phyloP scores from a whole-genome alignment of 2,888 invertebrate genomes.

The Xanthorhoe spadicearia region DNA sequence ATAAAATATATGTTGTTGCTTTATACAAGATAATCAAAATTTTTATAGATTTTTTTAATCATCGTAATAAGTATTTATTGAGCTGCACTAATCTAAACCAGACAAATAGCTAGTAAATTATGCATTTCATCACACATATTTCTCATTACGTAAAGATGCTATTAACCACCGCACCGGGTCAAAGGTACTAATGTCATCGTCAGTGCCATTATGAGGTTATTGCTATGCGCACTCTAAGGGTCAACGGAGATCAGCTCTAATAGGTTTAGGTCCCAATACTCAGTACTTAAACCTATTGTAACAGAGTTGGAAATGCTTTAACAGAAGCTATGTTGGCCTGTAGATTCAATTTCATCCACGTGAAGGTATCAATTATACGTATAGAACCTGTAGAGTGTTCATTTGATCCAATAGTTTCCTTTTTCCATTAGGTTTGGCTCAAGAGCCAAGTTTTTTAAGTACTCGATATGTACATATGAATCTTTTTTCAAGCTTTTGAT shows the following conservation, averaged over 20 bases:
- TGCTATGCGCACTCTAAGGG: neutral
- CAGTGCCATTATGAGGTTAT: neutral
- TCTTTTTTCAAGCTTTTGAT: too few relatives aligned
- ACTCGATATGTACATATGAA: neutral
- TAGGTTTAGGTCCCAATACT: too few relatives aligned
- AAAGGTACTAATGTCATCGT: neutral
- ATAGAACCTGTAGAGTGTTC: slow-evolving; percentile 25
- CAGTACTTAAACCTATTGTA: neutral
- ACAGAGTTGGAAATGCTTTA: neutral
- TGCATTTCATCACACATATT: neutral
- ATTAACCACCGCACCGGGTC: too few relatives aligned
- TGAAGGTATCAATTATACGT: slow-evolving; percentile 4
- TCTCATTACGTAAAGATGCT: neutral
- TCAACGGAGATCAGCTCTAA: neutral
- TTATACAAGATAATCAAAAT: too few relatives aligned
- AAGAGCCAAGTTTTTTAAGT: slow-evolving; percentile 12
- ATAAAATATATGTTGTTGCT: too few relatives aligned
- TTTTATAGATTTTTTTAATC: too few relatives aligned
- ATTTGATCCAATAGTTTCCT: slow-evolving; percentile 13
- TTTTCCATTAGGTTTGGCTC: slow-evolving; percentile 16
- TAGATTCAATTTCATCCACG: neutral
- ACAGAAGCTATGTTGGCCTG: neutral
- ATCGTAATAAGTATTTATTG: too few relatives aligned
- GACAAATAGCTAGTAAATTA: neutral
- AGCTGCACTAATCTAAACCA: too few relatives aligned